These are phyloP conservation scores for Odontesthes bonariensis DNA, from an alignment of 2,113 vertebrate genomes.

Conservation along the genomic window DNA sequence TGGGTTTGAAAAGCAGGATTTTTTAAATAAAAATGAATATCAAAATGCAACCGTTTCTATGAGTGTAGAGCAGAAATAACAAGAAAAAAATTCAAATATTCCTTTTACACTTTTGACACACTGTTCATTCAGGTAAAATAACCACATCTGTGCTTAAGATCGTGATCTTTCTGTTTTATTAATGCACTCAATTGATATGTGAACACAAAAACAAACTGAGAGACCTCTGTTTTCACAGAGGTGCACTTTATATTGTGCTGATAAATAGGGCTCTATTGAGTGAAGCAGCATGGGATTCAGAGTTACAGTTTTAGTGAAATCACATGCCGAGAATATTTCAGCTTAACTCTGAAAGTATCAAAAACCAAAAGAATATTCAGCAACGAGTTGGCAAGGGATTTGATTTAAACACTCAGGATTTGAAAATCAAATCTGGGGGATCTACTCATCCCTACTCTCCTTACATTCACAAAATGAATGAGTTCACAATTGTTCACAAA, in stretches of 20 bases:
- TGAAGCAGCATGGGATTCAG: not conserved
- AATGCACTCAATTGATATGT: no score
- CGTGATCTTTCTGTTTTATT: no score
- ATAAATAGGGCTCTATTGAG: no score
- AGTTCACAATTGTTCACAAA: not conserved
- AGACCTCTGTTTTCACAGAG: not conserved
- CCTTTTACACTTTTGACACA: no score
- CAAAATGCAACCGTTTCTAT: no score
- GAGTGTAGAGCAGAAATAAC: no score
- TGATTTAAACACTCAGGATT: not conserved
- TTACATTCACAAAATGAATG: slow-evolving; percentile 1
- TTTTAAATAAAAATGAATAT: no score
- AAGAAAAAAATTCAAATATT: no score
- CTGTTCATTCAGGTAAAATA: no score
- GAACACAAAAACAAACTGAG: no score
- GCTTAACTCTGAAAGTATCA: not conserved
- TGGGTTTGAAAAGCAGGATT: no score
- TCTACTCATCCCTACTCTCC: not conserved
- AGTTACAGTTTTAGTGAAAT: not conserved
- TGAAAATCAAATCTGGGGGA: not conserved
- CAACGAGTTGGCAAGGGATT: not conserved
- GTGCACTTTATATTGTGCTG: not conserved
- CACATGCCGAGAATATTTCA: not conserved
- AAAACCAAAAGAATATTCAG: not conserved
- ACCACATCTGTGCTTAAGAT: no score